Evolutionary conservation across 2,797 vertebrate genomes (phyloP), one percentile per base, ranked within the genome.

Genomic region (Sciurus carolinensis): DNA sequence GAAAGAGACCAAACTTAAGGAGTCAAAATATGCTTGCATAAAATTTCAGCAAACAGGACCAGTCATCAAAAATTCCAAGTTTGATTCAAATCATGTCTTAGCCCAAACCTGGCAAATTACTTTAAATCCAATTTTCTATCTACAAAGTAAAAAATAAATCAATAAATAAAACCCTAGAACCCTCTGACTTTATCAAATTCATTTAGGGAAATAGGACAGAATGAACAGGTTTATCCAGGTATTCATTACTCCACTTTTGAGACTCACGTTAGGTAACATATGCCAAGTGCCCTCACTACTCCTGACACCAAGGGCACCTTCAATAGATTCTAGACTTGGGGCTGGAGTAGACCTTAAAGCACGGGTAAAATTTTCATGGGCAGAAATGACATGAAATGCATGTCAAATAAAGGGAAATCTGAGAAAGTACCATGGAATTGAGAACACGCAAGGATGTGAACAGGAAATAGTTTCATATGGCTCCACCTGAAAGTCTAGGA

Each of bases 201-300:
- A 84, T 87, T 57, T 14, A 4, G 30, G 59, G 64, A 86, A 77
- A 52, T 57, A 80, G 14, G 64, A 66, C 28, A 91, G 42, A 87
- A 87, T 71, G 44, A 83, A 93, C n/a, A 57, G 47, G 94, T 67
- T 69, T 92, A 82, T 44, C 50, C 72, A 17, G 89, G 5, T 72
- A 42, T 64, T 28, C 24, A 22, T 80, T 44, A 64, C 1, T 54
- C 20, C 14, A 62, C 22, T 22, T 72, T 67, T 36, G 15, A 39
- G 30, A 7, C 4, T 36, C 39, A 11, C 59, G 39, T 17, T 77
- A 79, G n/a, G 13, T 18, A 71, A 87, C 26, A 54, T 2, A 87
- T 7, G 10, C 15, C 15, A 88, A 88, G 50, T 3, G 50, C 4
- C 20, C 11, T 64, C n/a, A 71, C 11, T 87, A 13, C 47, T 76